Conservation (phyloP, 2,113 vertebrate species). For the Sylvilagus bachmani region DNA sequence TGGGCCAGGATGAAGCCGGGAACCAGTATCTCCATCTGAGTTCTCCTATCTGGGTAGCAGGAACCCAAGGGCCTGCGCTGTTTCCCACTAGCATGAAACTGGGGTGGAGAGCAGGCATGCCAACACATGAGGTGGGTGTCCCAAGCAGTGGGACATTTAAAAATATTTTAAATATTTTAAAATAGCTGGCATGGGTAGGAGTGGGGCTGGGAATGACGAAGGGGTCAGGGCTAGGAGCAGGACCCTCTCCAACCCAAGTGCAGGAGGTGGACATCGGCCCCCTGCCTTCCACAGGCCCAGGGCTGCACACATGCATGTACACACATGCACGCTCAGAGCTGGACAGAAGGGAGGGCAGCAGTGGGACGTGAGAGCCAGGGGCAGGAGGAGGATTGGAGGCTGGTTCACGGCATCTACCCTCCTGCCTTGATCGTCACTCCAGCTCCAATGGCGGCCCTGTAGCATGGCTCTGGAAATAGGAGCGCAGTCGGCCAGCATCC, state of each 20-base stretch:
- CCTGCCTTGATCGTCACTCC: background rate
- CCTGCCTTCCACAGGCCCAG: too few relatives aligned
- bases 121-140: too few relatives aligned
- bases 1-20: too few relatives aligned
- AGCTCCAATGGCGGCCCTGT: background rate
- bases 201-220: background rate
- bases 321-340: rapidly evolving
- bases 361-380: background rate
- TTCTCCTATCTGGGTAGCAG: too few relatives aligned
- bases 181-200: background rate
- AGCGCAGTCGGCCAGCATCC: background rate
- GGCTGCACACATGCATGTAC: background rate
- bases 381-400: background rate
- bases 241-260: too few relatives aligned
- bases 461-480: background rate
- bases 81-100: too few relatives aligned
- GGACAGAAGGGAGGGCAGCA: background rate
- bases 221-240: background rate
- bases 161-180: background rate
- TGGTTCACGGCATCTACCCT: rapidly evolving
- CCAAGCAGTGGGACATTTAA: too few relatives aligned
- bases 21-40: too few relatives aligned
- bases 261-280: background rate
- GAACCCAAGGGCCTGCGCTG: too few relatives aligned
- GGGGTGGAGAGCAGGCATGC: too few relatives aligned